A percentile compares a stretch with the other conserved stretches of the same genome.
Evolutionary conservation across 2,113 vertebrate species (phyloP).

Genomic region (Stictonetta naevosa): DNA sequence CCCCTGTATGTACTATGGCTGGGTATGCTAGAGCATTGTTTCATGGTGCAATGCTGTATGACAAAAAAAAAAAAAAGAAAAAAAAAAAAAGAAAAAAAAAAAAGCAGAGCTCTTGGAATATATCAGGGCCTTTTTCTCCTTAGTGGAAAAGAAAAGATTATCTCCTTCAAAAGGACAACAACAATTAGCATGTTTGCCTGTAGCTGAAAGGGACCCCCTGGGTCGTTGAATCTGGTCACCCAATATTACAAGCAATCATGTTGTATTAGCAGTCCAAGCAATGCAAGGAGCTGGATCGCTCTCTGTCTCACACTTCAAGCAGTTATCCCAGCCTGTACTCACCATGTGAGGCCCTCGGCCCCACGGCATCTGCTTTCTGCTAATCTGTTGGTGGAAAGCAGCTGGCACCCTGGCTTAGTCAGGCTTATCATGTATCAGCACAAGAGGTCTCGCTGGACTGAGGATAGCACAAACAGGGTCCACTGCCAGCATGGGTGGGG

Average conservation of each 20-base stretch:
- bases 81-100: too few species aligned
- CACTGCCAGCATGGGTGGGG: neutral
- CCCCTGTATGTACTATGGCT: accelerated
- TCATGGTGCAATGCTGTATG: accelerated
- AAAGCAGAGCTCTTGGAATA: neutral
- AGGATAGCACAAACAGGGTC: accelerated
- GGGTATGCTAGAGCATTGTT: accelerated
- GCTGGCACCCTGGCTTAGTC: neutral
- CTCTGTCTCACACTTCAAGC: neutral
- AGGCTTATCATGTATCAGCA: neutral
- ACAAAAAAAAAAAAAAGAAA: neutral
- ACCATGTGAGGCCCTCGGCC: neutral
- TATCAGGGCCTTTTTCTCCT: neutral
- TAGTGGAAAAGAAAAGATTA: neutral
- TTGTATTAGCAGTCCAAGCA: neutral
- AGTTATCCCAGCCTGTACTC: neutral
- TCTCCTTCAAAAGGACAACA: neutral
- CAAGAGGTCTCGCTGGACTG: neutral
- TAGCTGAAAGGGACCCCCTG: neutral
- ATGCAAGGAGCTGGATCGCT: neutral
- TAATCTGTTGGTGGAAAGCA: neutral
- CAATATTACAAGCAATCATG: neutral
- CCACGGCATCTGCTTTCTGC: neutral
- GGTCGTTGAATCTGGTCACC: neutral
- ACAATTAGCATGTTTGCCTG: neutral